Percentiles rank a stretch among this genome's conserved stretches.
Evolutionary conservation across 2,113 vertebrate genomes (phyloP).

Genomic region (Chaetops frenatus): DNA sequence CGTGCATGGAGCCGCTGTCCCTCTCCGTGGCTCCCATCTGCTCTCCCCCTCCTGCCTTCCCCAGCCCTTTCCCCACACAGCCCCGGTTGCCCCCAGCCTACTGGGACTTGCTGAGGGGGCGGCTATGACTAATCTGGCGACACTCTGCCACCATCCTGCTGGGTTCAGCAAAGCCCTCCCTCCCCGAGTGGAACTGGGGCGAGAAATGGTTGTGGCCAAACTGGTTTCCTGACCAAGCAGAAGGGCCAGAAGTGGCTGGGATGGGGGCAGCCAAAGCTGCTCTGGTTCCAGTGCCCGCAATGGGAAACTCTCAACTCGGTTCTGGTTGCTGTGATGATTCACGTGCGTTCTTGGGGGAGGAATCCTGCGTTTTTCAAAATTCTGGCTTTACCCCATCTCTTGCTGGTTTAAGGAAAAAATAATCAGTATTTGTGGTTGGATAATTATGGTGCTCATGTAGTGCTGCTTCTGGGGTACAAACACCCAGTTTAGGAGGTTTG

Average conservation of each 20-base stretch:
- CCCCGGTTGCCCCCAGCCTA: background rate
- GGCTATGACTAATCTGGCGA: slow-evolving; percentile 3
- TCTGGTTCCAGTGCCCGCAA: background rate
- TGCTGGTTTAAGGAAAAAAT: background rate
- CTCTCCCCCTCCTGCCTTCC: background rate
- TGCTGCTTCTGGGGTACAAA: background rate
- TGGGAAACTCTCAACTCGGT: background rate
- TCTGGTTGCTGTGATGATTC: background rate
- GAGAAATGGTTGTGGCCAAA: background rate
- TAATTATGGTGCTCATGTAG: background rate
- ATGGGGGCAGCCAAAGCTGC: background rate
- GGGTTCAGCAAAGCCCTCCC: background rate
- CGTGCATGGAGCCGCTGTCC: background rate
- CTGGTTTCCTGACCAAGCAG: slow-evolving; percentile 18
- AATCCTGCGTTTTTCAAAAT: background rate
- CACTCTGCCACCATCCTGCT: background rate
- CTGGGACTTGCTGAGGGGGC: background rate
- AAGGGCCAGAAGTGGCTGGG: background rate
- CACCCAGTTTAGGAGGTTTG: background rate
- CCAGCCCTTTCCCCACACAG: background rate
- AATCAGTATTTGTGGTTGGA: background rate
- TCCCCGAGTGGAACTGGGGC: background rate
- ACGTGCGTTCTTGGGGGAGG: background rate
- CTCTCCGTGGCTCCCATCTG: background rate
- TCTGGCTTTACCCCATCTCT: background rate